Base-by-base conservation (phyloP, 2,888 invertebrate genomes). In the Parasteatoda lunata region DNA sequence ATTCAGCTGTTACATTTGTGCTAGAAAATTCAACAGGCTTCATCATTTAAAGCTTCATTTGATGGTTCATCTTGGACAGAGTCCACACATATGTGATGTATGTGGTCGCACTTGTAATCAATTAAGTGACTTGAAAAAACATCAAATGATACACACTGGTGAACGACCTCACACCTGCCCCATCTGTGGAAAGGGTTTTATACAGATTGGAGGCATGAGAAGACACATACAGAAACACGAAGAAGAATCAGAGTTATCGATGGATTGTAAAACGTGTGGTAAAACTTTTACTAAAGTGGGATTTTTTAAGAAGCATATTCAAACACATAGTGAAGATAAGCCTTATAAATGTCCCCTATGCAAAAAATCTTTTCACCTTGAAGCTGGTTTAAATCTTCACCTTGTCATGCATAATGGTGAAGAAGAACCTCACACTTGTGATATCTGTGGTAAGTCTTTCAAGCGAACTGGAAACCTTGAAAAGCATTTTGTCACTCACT, bases 71-170 rank as follows among this genome's bases (percentile, higher is more conserved):
- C 68, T 83, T 13, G 85, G 85, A 13, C 82, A 85, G 51, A 85
- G 84, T 51, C 88, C 82, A 52, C 85, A 88, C 68, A 72, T 52
- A 1, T 92, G 92, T 88, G 89, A 90, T 30, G 91, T 92, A 80
- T 92, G 92, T 90, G 92, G 92, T 5, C 91, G 91, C 91, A 91
- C 92, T 79, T 92, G 92, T 86, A 91, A 92, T 90, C 92, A 92
- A 91, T 91, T 92, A 71, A 92, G 92, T 84, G 92, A 92, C 86
- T 89, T 92, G 54, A 91, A 91, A 80, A 91, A 92, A 9, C 92
- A 92, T 88, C 90, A 91, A 89, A 91, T 92, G 89, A 92, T 92
- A 5, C 92, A 92, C 89, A 91, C 91, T 2, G 92, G 92, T 7
- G 90, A 92, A 47, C 90, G 90, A 49, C 92, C 92, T 4, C 92